These are phyloP conservation scores for Huso huso DNA, from an alignment of 2,797 vertebrate species.

Conservation along the genomic window DNA sequence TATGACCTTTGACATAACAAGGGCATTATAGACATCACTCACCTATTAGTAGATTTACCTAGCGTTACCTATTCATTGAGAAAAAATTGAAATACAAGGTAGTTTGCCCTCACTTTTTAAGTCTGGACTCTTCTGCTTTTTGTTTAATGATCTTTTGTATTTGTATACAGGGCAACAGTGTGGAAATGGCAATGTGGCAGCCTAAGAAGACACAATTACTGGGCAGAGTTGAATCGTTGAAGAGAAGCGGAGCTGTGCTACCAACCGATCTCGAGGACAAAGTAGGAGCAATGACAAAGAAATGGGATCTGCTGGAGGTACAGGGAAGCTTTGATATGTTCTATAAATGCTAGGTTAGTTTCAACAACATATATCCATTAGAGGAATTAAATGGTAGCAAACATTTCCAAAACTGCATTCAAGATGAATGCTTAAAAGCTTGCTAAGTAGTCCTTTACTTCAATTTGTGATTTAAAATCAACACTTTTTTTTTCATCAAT, in stretches of 20 bases:
- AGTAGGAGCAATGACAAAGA: conserved; percentile 81
- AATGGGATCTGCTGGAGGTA: conserved; percentile 89
- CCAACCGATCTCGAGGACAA: conserved; percentile 73
- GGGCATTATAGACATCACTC: too few relatives aligned
- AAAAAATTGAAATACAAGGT: too few relatives aligned
- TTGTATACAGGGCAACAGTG: conserved; percentile 69
- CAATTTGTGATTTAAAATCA: conserved; percentile 6
- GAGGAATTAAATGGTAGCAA: too few relatives aligned
- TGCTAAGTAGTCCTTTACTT: conserved; percentile 5
- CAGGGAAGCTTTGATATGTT: conserved; percentile 49
- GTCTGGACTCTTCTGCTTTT: background rate
- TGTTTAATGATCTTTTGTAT: conserved; percentile 11
- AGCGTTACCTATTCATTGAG: too few relatives aligned
- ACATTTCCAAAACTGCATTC: background rate
- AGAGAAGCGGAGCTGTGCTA: conserved; percentile 68
- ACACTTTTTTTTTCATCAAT: conserved; percentile 16
- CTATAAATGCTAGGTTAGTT: conserved; percentile 33
- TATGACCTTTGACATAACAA: too few relatives aligned
- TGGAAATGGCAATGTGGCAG: conserved; percentile 83
- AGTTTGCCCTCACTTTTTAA: background rate
- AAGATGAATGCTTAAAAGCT: conserved; percentile 10
- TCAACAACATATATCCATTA: too few relatives aligned
- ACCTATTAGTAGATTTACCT: too few relatives aligned
- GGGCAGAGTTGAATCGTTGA: conserved; percentile 77
- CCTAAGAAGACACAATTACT: conserved; percentile 76